Evolutionary conservation across 2,888 invertebrate genomes (phyloP).

Genomic region (Amblyjoppa proteus): DNA sequence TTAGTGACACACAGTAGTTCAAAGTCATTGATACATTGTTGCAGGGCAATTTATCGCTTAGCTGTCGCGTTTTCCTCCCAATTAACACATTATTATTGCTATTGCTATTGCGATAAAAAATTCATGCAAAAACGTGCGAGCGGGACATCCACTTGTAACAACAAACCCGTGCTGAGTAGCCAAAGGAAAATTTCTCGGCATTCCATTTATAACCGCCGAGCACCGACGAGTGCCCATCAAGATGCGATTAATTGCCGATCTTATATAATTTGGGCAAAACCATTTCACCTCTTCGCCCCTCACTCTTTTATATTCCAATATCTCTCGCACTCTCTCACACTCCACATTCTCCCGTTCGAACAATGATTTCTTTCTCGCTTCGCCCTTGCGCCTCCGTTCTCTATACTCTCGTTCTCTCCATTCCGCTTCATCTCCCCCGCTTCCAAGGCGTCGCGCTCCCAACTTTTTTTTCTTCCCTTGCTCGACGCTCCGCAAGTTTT

Average conservation of each 20-base stretch:
- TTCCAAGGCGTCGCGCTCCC: slow-evolving; percentile 10
- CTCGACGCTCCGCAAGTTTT: too few relatives aligned
- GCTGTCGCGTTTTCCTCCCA: too few relatives aligned
- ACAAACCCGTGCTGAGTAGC: neutral
- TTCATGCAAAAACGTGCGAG: too few relatives aligned
- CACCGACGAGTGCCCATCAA: neutral
- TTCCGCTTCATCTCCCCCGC: slow-evolving; percentile 27
- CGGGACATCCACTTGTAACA: neutral
- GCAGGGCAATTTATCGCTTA: too few relatives aligned
- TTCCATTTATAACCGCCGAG: neutral
- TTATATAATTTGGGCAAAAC: slow-evolving; percentile 24
- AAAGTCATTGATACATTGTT: too few relatives aligned
- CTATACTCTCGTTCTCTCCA: slow-evolving; percentile 16
- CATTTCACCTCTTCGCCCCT: neutral
- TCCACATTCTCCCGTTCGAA: neutral
- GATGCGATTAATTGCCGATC: slow-evolving; percentile 39
- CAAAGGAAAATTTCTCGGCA: neutral
- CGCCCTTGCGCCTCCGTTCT: slow-evolving; percentile 11
- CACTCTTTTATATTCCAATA: neutral
- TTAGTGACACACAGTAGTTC: too few relatives aligned
- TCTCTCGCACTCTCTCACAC: neutral
- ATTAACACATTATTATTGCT: too few relatives aligned
- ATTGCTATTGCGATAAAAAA: too few relatives aligned
- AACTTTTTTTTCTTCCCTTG: neutral
- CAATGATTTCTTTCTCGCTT: neutral